These are phyloP conservation scores for Apocheima hispidaria DNA, from an alignment of 2,888 invertebrate species.

Conservation along the genomic window DNA sequence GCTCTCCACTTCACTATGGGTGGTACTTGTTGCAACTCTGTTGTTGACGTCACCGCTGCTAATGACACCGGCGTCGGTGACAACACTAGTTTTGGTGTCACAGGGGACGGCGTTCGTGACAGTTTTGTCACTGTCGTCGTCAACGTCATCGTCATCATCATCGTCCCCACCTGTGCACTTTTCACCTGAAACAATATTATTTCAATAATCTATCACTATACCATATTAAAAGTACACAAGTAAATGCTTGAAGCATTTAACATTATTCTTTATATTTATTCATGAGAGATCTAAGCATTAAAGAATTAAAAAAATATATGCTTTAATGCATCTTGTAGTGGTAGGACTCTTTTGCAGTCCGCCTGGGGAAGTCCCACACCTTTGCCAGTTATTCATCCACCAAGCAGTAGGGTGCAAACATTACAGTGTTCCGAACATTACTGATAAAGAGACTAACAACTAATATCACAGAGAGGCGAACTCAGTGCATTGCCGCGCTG, in stretches of 20 bases:
- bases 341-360: too few relatives aligned
- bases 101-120: background rate
- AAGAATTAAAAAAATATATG: too few relatives aligned
- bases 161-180: constrained; percentile 40
- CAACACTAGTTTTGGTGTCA: background rate
- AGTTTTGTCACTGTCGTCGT: background rate
- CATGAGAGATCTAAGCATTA: too few relatives aligned
- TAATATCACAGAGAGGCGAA: too few relatives aligned
- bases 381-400: too few relatives aligned
- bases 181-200: constrained; percentile 17
- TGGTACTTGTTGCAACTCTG: constrained; percentile 34
- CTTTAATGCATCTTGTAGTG: too few relatives aligned
- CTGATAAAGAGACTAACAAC: too few relatives aligned
- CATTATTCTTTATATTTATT: too few relatives aligned
- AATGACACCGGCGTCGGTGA: background rate
- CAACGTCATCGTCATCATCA: constrained; percentile 61
- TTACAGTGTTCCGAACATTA: too few relatives aligned
- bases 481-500: too few relatives aligned
- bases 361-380: too few relatives aligned
- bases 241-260: background rate
- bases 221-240: background rate
- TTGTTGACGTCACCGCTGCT: background rate
- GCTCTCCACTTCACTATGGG: background rate
- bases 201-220: background rate
- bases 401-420: too few relatives aligned